Evolutionary conservation across 2,113 vertebrate species (phyloP), one percentile per base, ranked within the genome.

Genomic region (Leptocoma aspasia): DNA sequence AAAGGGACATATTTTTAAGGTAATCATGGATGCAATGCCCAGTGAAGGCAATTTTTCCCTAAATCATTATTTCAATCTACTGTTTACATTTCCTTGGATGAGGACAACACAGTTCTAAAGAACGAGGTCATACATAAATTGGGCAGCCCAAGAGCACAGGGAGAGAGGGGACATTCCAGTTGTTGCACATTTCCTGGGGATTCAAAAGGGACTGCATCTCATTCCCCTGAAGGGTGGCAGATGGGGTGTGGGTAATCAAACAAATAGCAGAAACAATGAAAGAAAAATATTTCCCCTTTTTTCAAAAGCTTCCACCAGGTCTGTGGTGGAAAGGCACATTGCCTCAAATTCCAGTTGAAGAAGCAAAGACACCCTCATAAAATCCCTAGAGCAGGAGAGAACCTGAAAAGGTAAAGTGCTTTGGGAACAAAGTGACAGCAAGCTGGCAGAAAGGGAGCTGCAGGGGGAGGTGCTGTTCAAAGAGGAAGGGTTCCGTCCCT

Each of bases 401-500:
- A 86, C 54, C 66, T 83, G 50, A 35, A 86, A 77, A 17, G 18
- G 35, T 9, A 61, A 88, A 80, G 54, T 28, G 59, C 45, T 82
- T 76, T 73, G 68, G 84, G 82, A 90, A 80, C 59, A 78, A 88
- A 85, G 73, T 7, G 33, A 69, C 77, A 79, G 64, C 42, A 78
- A 45, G 53, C 27, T 1, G 7, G 27, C 37, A 63, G 52, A 45
- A 66, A 81, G 41, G 53, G 54, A 95, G 56, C 7, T 90, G 39
- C 47, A 90, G 53, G 27, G 35, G 44, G 35, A 90, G 52, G 35
- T 63, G 11, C 57, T 82, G 59, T 52, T 85, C 71, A 57, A 31
- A 90, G 60, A 88, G 75, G 85, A 95, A 90, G 54, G 79, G 41
- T 90, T 88, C 41, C 31, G 70, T 27, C 28, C 19, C 12, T 94